Evolutionary conservation across 2,113 vertebrate species (phyloP).

Genomic region (Oncorhynchus masou): DNA sequence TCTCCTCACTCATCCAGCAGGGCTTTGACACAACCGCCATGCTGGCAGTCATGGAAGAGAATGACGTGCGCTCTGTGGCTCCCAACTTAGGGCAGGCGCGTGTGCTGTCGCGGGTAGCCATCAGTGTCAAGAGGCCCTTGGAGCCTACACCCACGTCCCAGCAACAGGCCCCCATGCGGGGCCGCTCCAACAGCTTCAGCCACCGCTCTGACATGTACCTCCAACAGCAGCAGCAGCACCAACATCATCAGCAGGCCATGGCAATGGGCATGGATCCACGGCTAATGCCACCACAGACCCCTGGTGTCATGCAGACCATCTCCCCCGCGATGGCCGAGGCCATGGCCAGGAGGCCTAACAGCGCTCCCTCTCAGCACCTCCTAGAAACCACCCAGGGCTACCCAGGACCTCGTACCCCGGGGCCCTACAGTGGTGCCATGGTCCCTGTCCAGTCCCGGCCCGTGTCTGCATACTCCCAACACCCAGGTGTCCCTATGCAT

Average conservation of each 20-base stretch:
- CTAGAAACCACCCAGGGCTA: conserved; percentile 81
- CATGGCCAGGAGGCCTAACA: conserved; percentile 83
- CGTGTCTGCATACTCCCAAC: conserved; percentile 67
- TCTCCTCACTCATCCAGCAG: conserved; percentile 84
- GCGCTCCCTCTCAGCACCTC: conserved; percentile 90
- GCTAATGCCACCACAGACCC: conserved; percentile 55
- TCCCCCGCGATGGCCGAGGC: conserved; percentile 74
- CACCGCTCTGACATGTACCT: conserved; percentile 38
- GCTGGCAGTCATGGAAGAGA: conserved; percentile 91
- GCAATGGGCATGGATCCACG: conserved; percentile 59
- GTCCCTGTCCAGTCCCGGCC: conserved; percentile 69
- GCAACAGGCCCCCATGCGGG: conserved; percentile 38
- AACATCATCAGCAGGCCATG: too few species aligned
- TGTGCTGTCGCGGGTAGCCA: conserved; percentile 83
- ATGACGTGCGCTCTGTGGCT: conserved; percentile 87
- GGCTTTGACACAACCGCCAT: conserved; percentile 89
- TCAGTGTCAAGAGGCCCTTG: conserved; percentile 77
- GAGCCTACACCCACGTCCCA: conserved; percentile 87
- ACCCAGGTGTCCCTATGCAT: conserved; percentile 64
- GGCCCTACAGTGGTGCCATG: conserved; percentile 62
- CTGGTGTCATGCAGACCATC: conserved; percentile 69
- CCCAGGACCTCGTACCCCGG: conserved; percentile 62
- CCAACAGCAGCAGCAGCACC: conserved; percentile 34
- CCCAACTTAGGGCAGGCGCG: conserved; percentile 93
- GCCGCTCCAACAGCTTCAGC: conserved; percentile 28